Percentiles rank a stretch among this genome's conserved stretches.
These are phyloP conservation scores for Sminthurides aquaticus DNA, from an alignment of 2,888 invertebrate genomes.

Conservation along the genomic window DNA sequence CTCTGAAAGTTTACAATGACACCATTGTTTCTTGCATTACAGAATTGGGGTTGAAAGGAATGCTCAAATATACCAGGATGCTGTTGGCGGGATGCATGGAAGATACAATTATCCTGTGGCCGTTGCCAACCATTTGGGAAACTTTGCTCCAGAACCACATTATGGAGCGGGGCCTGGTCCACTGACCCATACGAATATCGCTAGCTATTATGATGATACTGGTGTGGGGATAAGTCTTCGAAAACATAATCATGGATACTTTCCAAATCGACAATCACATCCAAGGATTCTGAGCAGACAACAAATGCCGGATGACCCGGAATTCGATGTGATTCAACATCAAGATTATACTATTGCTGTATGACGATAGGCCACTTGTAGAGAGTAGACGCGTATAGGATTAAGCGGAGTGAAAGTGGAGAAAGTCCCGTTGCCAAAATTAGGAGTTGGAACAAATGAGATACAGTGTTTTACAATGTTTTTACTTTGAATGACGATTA, in stretches of 20 bases:
- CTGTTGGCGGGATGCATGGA: not conserved
- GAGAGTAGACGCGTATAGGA: too few relatives aligned
- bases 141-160: not conserved
- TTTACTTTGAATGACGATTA: slow-evolving; percentile 7
- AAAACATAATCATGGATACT: not conserved
- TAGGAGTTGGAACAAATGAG: too few relatives aligned
- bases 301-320: not conserved
- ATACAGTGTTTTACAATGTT: too few relatives aligned
- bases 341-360: slow-evolving; percentile 20
- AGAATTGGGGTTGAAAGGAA: not conserved
- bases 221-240: not conserved
- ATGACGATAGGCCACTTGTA: too few relatives aligned
- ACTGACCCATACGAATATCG: not conserved
- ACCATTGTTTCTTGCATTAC: not conserved
- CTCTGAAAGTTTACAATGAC: not conserved
- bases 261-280: not conserved
- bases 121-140: not conserved
- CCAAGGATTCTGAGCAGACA: not conserved
- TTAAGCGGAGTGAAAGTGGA: too few relatives aligned
- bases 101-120: not conserved
- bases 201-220: not conserved
- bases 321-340: not conserved
- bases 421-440: too few relatives aligned
- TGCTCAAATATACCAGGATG: not conserved
- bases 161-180: not conserved